phyloP scores from a whole-genome alignment of 2,888 invertebrate species.

The Chaitophorus viminalis region DNA sequence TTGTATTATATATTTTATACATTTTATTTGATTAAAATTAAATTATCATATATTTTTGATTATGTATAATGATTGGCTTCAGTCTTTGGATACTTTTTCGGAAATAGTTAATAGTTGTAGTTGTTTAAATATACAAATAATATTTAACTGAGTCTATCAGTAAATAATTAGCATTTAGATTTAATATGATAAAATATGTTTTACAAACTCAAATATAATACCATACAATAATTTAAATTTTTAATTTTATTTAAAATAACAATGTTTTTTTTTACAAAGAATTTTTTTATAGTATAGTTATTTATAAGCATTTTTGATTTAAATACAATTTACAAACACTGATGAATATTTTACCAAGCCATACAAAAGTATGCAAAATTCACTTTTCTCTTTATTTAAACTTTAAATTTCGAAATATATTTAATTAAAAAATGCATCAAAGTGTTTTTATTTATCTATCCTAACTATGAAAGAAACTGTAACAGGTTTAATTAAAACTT shows the following conservation, averaged over 20 bases:
- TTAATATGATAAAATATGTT: neutral
- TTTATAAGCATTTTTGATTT: neutral
- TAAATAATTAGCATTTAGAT: neutral
- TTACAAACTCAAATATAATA: neutral
- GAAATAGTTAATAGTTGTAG: too few species aligned
- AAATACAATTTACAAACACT: neutral
- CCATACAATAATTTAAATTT: neutral
- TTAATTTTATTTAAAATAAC: neutral
- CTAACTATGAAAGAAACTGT: neutral
- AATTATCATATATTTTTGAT: too few species aligned
- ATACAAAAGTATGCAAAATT: neutral
- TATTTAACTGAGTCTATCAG: too few species aligned
- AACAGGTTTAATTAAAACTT: conserved; percentile 7
- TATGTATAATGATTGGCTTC: too few species aligned
- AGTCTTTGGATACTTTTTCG: too few species aligned
- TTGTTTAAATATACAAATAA: too few species aligned
- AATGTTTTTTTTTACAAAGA: neutral
- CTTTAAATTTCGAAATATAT: neutral
- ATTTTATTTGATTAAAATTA: too few species aligned
- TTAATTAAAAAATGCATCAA: neutral
- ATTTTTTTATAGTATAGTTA: neutral
- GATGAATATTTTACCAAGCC: neutral
- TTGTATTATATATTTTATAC: too few species aligned
- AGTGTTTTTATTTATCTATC: conserved; percentile 1
- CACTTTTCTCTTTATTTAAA: neutral